Conservation (phyloP, 2,888 invertebrate species). For the Sepioteuthis lessoniana region DNA sequence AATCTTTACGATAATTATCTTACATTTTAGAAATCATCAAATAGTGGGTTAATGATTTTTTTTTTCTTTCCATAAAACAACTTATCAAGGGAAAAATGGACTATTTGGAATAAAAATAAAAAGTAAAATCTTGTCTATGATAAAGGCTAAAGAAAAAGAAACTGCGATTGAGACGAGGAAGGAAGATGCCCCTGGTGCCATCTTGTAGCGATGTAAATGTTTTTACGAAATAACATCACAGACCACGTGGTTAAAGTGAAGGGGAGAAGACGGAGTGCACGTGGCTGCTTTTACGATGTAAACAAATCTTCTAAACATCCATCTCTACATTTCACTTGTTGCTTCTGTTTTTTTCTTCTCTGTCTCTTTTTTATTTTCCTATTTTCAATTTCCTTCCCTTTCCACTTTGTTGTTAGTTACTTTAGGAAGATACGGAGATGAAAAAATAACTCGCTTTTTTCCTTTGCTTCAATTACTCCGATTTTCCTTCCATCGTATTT, state of each 20-base stretch:
- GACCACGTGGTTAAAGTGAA: neutral
- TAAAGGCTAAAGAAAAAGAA: neutral
- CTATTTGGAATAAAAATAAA: no score
- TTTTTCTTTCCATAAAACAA: no score
- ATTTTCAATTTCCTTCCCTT: neutral
- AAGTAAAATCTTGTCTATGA: no score
- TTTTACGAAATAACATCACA: conserved; percentile 14
- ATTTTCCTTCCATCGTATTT: no score
- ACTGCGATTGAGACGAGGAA: neutral
- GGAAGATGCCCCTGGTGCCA: neutral
- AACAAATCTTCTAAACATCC: neutral
- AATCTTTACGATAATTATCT: no score
- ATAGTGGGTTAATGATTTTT: no score
- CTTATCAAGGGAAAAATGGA: no score
- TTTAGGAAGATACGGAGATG: no score
- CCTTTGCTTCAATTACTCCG: no score
- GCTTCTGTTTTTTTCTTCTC: neutral
- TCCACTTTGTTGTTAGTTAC: no score
- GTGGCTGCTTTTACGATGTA: neutral
- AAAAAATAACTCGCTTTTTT: no score
- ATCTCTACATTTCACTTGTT: neutral
- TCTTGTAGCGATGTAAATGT: neutral
- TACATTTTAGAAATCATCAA: no score
- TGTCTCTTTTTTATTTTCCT: neutral
- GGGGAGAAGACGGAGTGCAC: neutral